Evolutionary conservation across 2,888 invertebrate species (phyloP).

Genomic region (Diplazon laetatorius): DNA sequence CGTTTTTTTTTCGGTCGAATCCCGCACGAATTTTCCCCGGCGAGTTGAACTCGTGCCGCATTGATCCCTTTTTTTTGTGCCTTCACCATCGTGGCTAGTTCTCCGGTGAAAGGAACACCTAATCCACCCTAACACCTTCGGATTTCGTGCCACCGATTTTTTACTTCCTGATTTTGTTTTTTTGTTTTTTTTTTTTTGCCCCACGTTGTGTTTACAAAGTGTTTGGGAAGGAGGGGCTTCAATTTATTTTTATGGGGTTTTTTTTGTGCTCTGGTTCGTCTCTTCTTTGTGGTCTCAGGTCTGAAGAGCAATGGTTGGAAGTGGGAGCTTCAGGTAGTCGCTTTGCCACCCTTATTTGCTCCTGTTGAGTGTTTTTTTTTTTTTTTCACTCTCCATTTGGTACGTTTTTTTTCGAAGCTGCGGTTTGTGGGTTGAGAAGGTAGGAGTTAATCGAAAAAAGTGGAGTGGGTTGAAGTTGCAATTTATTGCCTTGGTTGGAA

Average conservation of each 20-base stretch:
- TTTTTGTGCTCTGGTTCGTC: slow-evolving; percentile 55
- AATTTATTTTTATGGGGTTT: no score
- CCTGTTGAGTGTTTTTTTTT: slow-evolving; percentile 26
- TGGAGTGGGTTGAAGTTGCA: not conserved
- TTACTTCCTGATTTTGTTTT: slow-evolving; percentile 23
- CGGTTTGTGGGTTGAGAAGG: slow-evolving; percentile 37
- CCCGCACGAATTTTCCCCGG: slow-evolving; percentile 15
- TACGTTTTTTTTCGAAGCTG: slow-evolving; percentile 27
- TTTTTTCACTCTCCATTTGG: slow-evolving; percentile 12
- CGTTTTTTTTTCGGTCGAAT: slow-evolving; percentile 12
- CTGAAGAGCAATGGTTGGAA: slow-evolving; percentile 23
- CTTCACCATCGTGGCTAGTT: slow-evolving; percentile 24
- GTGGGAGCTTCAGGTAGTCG: slow-evolving; percentile 45
- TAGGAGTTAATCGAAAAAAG: slow-evolving; percentile 40
- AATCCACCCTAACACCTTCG: slow-evolving; percentile 48
- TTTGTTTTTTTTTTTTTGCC: slow-evolving; percentile 38
- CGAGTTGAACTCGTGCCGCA: slow-evolving; percentile 15
- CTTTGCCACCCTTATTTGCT: slow-evolving; percentile 27
- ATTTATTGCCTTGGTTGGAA: not conserved
- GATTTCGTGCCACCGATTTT: slow-evolving; percentile 20
- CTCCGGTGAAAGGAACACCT: slow-evolving; percentile 33
- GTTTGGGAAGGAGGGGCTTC: no score
- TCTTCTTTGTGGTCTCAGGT: slow-evolving; percentile 50
- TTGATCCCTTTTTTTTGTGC: slow-evolving; percentile 19
- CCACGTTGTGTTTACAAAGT: slow-evolving; percentile 52